phyloP scores from a whole-genome alignment of 2,888 invertebrate genomes.

The Volucella inflata region DNA sequence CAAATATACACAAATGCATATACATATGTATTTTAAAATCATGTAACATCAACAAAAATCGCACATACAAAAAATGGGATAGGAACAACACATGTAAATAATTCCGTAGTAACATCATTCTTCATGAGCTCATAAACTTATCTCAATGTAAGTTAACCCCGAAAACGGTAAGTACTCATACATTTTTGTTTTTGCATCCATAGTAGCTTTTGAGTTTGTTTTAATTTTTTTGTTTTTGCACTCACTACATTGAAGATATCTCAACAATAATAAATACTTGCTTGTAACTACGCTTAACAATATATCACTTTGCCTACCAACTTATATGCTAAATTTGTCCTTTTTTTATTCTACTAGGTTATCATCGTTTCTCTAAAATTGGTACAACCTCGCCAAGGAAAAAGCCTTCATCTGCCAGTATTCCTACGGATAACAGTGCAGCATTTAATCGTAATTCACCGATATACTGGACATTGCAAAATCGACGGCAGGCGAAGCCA shows the following conservation, averaged over 20 bases:
- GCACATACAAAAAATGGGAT: slow-evolving; percentile 46
- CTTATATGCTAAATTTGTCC: slow-evolving; percentile 9
- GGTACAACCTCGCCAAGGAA: slow-evolving; percentile 39
- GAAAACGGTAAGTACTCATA: slow-evolving; percentile 53
- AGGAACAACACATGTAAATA: slow-evolving; percentile 68
- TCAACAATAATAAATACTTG: slow-evolving; percentile 28
- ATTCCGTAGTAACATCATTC: slow-evolving; percentile 33
- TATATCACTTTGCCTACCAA: background rate
- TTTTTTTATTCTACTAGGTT: slow-evolving; percentile 84
- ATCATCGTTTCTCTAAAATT: slow-evolving; percentile 87
- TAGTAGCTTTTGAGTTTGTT: slow-evolving; percentile 50
- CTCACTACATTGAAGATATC: slow-evolving; percentile 64
- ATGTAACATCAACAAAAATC: background rate
- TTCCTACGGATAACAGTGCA: slow-evolving; percentile 75
- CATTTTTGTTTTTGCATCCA: slow-evolving; percentile 55
- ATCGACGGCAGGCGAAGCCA: slow-evolving; percentile 80
- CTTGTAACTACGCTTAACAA: slow-evolving; percentile 50
- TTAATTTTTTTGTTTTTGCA: slow-evolving; percentile 42
- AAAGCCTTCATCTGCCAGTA: slow-evolving; percentile 55
- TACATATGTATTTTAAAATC: background rate
- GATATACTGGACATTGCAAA: slow-evolving; percentile 87
- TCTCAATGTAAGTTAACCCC: slow-evolving; percentile 50
- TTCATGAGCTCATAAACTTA: slow-evolving; percentile 32
- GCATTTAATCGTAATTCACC: slow-evolving; percentile 84
- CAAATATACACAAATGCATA: too few relatives aligned